Percentiles rank a stretch among this genome's conserved stretches.
These are phyloP conservation scores for Protonemura montana DNA, from an alignment of 2,888 invertebrate species.

Conservation along the genomic window DNA sequence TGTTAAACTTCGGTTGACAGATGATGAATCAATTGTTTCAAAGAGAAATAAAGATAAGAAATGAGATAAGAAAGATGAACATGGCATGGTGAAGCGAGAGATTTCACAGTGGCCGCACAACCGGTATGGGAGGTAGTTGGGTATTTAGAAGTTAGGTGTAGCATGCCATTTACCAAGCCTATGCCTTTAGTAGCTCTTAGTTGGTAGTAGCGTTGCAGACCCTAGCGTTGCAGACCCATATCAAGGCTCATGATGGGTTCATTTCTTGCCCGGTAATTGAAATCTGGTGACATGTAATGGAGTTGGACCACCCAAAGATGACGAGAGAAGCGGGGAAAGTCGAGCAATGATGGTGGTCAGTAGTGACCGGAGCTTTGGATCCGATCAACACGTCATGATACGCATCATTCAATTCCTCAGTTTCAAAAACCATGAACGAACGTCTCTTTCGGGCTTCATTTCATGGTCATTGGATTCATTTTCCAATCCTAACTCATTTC, in stretches of 20 bases:
- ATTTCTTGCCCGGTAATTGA: neutral
- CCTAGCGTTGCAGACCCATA: no score
- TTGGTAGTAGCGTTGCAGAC: no score
- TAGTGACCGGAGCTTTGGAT: neutral
- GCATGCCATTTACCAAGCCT: neutral
- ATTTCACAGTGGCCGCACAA: constrained; percentile 34
- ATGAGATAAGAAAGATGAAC: neutral
- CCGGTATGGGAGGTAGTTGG: constrained; percentile 36
- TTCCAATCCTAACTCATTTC: neutral
- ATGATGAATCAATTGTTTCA: constrained; percentile 33
- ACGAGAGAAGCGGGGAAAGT: no score
- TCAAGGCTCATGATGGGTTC: neutral
- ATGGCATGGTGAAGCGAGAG: neutral
- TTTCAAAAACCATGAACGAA: constrained; percentile 17
- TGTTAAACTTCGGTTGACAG: neutral
- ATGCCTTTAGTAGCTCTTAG: no score
- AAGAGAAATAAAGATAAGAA: neutral
- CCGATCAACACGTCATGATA: neutral
- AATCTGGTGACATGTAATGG: constrained; percentile 18
- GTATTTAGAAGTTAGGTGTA: neutral
- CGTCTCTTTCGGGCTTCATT: neutral
- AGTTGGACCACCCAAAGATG: constrained; percentile 37
- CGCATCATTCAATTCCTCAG: neutral
- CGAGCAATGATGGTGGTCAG: constrained; percentile 19
- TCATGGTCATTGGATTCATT: constrained; percentile 20